Evolutionary conservation across 2,797 vertebrate genomes (phyloP).

Genomic region (Fratercula arctica): DNA sequence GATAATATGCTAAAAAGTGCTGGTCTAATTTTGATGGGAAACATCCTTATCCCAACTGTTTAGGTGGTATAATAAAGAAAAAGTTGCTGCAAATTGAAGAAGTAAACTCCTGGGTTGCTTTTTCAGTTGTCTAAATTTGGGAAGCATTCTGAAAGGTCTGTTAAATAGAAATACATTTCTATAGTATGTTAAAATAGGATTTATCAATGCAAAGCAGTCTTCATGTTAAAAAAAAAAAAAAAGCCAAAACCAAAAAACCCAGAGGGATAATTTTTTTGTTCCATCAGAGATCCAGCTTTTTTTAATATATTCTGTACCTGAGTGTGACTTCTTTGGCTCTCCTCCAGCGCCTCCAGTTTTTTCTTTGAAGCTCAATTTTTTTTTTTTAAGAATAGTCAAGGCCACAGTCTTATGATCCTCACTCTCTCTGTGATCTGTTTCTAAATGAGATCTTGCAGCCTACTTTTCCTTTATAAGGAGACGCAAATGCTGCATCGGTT

Average conservation of each 20-base stretch:
- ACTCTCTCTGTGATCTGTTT: background rate
- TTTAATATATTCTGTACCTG: constrained; percentile 4
- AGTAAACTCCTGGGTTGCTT: background rate
- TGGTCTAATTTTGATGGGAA: background rate
- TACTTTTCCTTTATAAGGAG: background rate
- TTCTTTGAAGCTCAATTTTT: background rate
- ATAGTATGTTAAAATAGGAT: background rate
- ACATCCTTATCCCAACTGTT: background rate
- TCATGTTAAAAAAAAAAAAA: background rate
- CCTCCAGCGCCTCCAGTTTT: constrained; percentile 21
- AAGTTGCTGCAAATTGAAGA: background rate
- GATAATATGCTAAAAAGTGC: background rate
- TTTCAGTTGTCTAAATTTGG: background rate
- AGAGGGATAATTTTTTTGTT: background rate
- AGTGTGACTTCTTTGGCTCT: background rate
- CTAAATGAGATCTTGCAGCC: constrained; percentile 7
- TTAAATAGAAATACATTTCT: background rate
- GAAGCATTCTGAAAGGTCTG: background rate
- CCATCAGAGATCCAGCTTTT: background rate
- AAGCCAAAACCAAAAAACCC: background rate
- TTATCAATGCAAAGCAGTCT: background rate
- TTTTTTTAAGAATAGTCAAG: background rate
- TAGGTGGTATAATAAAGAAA: background rate
- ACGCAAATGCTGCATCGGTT: background rate
- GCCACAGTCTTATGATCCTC: background rate